Evolutionary conservation across 2,797 vertebrate species (phyloP).

Genomic region (Nothura maculosa): DNA sequence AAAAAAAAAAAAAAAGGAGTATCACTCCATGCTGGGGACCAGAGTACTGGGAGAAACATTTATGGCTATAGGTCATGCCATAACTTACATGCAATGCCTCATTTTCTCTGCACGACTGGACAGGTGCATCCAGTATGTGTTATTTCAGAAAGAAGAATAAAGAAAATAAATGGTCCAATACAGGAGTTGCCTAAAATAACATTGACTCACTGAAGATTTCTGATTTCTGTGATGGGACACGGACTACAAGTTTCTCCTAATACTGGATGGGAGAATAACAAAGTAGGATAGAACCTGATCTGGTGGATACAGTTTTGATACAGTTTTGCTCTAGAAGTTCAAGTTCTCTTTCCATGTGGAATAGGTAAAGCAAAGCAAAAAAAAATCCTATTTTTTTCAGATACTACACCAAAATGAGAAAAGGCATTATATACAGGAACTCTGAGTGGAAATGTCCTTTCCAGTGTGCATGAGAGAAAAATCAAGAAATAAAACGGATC

Average conservation of each 20-base stretch:
- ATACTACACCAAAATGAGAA: neutral
- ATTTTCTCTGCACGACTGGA: constrained; percentile 49
- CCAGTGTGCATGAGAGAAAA: neutral
- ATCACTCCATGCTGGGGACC: neutral
- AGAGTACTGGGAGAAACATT: constrained; percentile 30
- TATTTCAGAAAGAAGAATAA: constrained; percentile 61
- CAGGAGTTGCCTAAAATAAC: constrained; percentile 17
- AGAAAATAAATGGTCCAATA: constrained; percentile 60
- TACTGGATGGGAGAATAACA: constrained; percentile 21
- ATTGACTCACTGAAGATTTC: neutral
- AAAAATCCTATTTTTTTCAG: neutral
- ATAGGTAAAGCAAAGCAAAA: neutral
- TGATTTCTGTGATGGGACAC: constrained; percentile 28
- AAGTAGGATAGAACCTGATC: neutral
- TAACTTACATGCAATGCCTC: constrained; percentile 46
- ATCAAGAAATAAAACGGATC: neutral
- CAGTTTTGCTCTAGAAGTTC: neutral
- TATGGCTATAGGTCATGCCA: constrained; percentile 48
- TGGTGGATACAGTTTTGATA: no score
- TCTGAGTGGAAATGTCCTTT: neutral
- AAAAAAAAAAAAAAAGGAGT: neutral
- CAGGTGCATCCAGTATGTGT: constrained; percentile 64
- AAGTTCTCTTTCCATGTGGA: neutral
- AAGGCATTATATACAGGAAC: neutral
- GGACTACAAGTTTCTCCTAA: constrained; percentile 51